A percentile compares a stretch with the other conserved stretches of the same genome.
phyloP scores from a whole-genome alignment of 2,888 invertebrate species.

The Cataglyphis livida region DNA sequence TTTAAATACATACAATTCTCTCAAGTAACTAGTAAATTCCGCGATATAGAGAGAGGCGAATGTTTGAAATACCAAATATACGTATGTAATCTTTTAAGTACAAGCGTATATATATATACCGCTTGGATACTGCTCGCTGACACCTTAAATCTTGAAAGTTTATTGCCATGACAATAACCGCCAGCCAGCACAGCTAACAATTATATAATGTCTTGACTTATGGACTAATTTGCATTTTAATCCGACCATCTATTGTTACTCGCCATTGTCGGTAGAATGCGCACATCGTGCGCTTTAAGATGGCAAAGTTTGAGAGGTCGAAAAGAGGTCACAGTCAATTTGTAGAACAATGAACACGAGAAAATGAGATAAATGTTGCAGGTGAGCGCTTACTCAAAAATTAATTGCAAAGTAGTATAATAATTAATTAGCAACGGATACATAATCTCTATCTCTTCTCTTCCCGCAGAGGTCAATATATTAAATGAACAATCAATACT shows the following conservation, averaged over 20 bases:
- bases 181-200: conserved; percentile 62
- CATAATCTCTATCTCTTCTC: background rate
- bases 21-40: background rate
- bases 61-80: conserved; percentile 27
- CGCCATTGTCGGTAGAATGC: conserved; percentile 77
- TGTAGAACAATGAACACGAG: conserved; percentile 26
- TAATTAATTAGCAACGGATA: background rate
- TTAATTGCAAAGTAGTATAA: background rate
- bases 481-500: background rate
- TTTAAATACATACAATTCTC: background rate
- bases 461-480: background rate
- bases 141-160: conserved; percentile 65
- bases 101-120: conserved; percentile 38
- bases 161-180: conserved; percentile 73
- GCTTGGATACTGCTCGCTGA: conserved; percentile 43
- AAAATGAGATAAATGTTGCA: conserved; percentile 21
- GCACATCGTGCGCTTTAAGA: conserved; percentile 54
- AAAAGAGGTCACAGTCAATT: conserved; percentile 53
- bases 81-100: conserved; percentile 55
- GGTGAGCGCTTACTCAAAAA: conserved; percentile 15
- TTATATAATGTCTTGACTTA: conserved; percentile 77
- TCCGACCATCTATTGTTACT: conserved; percentile 77
- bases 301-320: conserved; percentile 61
- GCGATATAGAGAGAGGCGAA: background rate
- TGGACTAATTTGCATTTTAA: conserved; percentile 82